Evolutionary conservation across 2,888 invertebrate species (phyloP).

Genomic region (Polymixis lichenea): DNA sequence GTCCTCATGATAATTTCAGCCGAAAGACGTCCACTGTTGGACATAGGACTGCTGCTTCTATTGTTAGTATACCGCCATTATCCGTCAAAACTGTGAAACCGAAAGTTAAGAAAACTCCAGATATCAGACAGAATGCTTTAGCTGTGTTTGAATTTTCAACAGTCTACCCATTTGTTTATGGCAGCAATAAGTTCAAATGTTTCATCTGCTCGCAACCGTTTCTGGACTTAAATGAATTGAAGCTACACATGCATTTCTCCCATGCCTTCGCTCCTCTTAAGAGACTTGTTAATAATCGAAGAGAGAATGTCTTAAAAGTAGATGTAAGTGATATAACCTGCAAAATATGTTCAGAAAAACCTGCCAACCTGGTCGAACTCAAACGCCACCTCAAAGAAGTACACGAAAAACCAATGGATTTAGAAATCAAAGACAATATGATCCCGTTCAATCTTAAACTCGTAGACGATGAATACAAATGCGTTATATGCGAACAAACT

Average conservation of each 20-base stretch:
- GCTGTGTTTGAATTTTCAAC: conserved; percentile 85
- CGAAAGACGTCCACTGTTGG: too few species aligned
- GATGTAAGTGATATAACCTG: conserved; percentile 83
- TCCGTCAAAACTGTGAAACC: conserved; percentile 20
- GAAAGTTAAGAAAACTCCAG: conserved; percentile 71
- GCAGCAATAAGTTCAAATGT: conserved; percentile 87
- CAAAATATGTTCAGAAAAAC: conserved; percentile 78
- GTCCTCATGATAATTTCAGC: neutral
- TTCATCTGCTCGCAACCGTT: conserved; percentile 86
- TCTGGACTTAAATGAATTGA: conserved; percentile 79
- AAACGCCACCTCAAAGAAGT: conserved; percentile 82
- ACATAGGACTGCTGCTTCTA: neutral
- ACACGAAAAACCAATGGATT: conserved; percentile 82
- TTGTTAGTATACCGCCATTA: conserved; percentile 42
- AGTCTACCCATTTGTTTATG: conserved; percentile 86
- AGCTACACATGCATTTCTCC: conserved; percentile 80
- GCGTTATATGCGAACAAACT: conserved; percentile 82
- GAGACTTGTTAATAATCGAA: conserved; percentile 82
- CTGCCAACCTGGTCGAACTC: conserved; percentile 75
- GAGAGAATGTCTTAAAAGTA: conserved; percentile 85
- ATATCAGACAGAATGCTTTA: conserved; percentile 82
- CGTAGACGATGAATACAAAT: conserved; percentile 78
- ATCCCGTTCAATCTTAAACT: conserved; percentile 84
- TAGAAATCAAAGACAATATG: conserved; percentile 84
- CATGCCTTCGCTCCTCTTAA: conserved; percentile 83